Evolutionary conservation across 2,888 invertebrate genomes (phyloP).

Genomic region (Boloria euphrosyne): DNA sequence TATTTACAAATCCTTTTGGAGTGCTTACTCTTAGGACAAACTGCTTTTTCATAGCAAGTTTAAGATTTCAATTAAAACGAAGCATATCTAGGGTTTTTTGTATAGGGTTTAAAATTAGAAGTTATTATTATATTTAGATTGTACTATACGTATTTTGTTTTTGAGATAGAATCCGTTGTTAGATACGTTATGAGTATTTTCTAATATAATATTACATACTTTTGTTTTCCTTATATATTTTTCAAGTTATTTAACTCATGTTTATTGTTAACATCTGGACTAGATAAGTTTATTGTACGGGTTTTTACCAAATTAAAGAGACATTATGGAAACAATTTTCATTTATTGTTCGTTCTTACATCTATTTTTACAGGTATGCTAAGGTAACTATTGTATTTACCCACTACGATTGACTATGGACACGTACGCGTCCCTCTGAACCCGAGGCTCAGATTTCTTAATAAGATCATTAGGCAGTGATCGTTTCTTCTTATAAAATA

Average conservation of each 20-base stretch:
- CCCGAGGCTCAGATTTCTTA: slow-evolving; percentile 51
- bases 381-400: slow-evolving; percentile 71
- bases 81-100: slow-evolving; percentile 3
- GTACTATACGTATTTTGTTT: too few relatives aligned
- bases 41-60: background rate
- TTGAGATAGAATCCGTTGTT: too few relatives aligned
- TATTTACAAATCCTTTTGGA: slow-evolving; percentile 21
- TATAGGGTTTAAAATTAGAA: background rate
- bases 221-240: too few relatives aligned
- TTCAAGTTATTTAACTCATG: background rate
- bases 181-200: too few relatives aligned
- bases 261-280: background rate
- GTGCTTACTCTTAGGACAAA: slow-evolving; percentile 5
- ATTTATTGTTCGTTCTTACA: slow-evolving; percentile 59
- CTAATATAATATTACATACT: too few relatives aligned
- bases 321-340: slow-evolving; percentile 35
- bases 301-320: slow-evolving; percentile 6
- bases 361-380: slow-evolving; percentile 66
- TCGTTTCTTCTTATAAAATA: slow-evolving; percentile 47
- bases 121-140: background rate
- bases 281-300: background rate
- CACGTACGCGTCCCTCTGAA: slow-evolving; percentile 55
- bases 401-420: slow-evolving; percentile 75
- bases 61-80: background rate
- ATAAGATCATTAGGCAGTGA: slow-evolving; percentile 70